Percentiles rank a stretch among this genome's conserved stretches.
phyloP scores from a whole-genome alignment of 2,797 vertebrate genomes.

The Sarcophilus harrisii region DNA sequence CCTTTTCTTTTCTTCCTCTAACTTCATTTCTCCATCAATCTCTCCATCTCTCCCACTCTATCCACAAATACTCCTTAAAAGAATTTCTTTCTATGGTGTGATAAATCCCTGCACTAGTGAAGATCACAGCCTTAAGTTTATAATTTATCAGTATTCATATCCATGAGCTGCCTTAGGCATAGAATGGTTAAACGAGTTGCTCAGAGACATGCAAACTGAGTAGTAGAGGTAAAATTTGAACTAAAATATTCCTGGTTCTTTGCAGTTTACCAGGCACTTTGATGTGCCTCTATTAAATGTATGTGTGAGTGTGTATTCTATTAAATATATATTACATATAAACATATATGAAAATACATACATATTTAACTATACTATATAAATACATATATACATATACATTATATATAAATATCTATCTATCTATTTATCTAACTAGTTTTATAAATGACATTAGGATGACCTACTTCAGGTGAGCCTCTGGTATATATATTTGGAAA shows the following conservation, averaged over 20 bases:
- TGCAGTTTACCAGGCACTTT: not conserved
- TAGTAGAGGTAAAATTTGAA: not conserved
- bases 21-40: not conserved
- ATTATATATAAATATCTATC: no score
- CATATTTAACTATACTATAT: no score
- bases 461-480: not conserved
- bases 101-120: not conserved
- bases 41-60: not conserved
- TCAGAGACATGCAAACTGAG: not conserved
- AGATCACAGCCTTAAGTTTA: not conserved
- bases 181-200: not conserved
- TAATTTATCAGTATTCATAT: not conserved
- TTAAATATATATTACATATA: not conserved
- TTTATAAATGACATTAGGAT: not conserved
- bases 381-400: no score
- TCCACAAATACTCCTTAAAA: not conserved
- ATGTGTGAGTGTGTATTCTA: not conserved
- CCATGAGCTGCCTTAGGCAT: not conserved
- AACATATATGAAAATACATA: not conserved
- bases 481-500: not conserved
- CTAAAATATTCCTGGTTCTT: not conserved
- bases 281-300: not conserved
- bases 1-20: not conserved
- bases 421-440: no score
- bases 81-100: not conserved